Percentiles rank a stretch among this genome's conserved stretches.
Evolutionary conservation across 2,113 vertebrate genomes (phyloP).

Genomic region (Scalopus aquaticus): DNA sequence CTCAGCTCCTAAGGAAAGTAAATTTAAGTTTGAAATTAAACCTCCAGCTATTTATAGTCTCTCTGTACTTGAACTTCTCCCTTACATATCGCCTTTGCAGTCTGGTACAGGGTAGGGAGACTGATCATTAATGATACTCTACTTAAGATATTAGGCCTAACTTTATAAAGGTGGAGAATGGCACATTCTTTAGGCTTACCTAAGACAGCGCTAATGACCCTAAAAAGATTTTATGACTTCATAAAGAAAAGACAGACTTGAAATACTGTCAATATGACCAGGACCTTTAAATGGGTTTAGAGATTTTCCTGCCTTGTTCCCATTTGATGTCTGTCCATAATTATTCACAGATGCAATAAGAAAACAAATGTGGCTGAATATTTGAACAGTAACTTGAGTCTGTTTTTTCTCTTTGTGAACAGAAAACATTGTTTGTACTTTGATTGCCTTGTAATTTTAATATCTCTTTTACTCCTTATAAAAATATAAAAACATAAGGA

Average conservation of each 20-base stretch:
- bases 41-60: not conserved
- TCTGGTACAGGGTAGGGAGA: not conserved
- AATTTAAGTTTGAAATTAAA: conserved; percentile 34
- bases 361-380: not conserved
- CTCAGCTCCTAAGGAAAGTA: conserved; percentile 2
- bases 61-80: not conserved
- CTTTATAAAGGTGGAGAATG: not conserved
- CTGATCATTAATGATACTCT: not conserved
- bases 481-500: conserved; percentile 19
- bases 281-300: conserved; percentile 12
- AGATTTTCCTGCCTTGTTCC: conserved; percentile 25
- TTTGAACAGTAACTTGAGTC: not conserved
- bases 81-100: not conserved
- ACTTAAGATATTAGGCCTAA: not conserved
- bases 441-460: conserved; percentile 21
- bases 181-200: not conserved
- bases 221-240: conserved; percentile 36
- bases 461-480: conserved; percentile 34
- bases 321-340: not conserved
- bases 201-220: conserved; percentile 21
- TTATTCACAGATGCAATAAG: conserved; percentile 47
- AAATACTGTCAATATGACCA: conserved; percentile 41
- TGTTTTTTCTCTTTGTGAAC: not conserved
- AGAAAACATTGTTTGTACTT: conserved; percentile 11
- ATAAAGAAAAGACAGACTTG: conserved; percentile 49